Evolutionary conservation across 2,797 vertebrate species (phyloP).

Genomic region (Lepus townsendii): DNA sequence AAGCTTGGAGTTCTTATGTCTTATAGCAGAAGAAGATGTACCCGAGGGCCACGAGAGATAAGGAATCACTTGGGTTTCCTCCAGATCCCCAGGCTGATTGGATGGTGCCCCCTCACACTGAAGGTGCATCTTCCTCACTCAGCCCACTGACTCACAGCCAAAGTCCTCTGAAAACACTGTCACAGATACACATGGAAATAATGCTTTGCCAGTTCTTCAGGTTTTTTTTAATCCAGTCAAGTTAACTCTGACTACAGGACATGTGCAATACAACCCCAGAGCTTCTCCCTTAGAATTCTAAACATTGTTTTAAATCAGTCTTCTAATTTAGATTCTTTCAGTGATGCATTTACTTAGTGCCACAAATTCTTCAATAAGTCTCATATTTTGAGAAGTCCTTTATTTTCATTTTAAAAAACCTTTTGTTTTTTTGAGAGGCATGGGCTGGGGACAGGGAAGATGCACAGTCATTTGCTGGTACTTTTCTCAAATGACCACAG

Average conservation of each 20-base stretch:
- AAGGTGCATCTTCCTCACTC: neutral
- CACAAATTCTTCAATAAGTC: neutral
- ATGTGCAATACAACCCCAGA: neutral
- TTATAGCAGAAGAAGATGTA: neutral
- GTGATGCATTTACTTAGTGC: neutral
- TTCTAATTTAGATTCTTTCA: conserved; percentile 34
- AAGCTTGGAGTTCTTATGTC: neutral
- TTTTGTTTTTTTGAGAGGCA: neutral
- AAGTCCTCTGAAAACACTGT: too few relatives aligned
- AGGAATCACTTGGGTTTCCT: neutral
- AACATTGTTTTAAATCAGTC: neutral
- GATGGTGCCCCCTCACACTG: neutral
- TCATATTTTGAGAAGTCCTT: conserved; percentile 28
- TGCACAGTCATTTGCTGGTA: too few relatives aligned
- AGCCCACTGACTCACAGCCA: neutral
- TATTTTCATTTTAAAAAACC: neutral
- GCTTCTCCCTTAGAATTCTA: neutral
- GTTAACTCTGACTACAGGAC: neutral
- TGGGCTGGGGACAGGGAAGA: neutral
- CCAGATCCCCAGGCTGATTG: neutral
- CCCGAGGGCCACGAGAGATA: neutral
- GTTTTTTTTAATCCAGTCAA: neutral
- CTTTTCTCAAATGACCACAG: too few relatives aligned
- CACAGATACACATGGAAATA: neutral
- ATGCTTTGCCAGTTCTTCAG: neutral